Evolutionary conservation across 1,140 invertebrate species (phyloP).

Genomic region (Acromyrmex heyeri): DNA sequence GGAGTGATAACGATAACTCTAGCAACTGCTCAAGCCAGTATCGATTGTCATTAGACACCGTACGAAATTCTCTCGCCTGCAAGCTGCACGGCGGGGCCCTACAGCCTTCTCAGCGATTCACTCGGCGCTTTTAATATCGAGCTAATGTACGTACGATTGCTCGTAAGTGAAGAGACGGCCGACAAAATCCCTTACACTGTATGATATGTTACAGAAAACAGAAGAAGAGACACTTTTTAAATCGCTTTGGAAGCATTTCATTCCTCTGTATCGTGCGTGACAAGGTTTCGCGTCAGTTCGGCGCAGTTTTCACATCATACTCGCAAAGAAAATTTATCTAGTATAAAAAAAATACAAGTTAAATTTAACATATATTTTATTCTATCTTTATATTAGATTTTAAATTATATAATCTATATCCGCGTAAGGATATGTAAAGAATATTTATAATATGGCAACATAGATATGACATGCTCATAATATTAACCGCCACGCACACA

Average conservation of each 20-base stretch:
- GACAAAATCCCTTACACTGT: constrained; percentile 66
- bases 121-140: constrained; percentile 19
- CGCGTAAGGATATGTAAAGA: constrained; percentile 51
- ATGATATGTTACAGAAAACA: constrained; percentile 75
- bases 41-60: constrained; percentile 76
- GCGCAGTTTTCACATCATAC: not conserved
- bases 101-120: constrained; percentile 17
- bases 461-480: not conserved
- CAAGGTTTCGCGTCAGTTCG: constrained; percentile 10
- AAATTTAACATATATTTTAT: constrained; percentile 48
- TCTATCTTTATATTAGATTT: constrained; percentile 18
- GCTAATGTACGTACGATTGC: constrained; percentile 24
- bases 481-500: not conserved
- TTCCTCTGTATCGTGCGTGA: constrained; percentile 26
- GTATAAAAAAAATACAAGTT: constrained; percentile 27
- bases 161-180: constrained; percentile 22
- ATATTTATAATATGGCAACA: constrained; percentile 42
- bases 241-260: constrained; percentile 44
- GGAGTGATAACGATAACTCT: constrained; percentile 74
- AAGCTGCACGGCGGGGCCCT: constrained; percentile 41
- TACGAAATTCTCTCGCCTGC: constrained; percentile 66
- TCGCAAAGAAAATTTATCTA: not conserved
- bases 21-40: constrained; percentile 70
- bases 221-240: constrained; percentile 50
- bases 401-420: constrained; percentile 22